These are phyloP conservation scores for chimpanzee (Pan troglodytes) DNA, from an alignment of 2,113 vertebrate genomes.

Conservation along the genomic window NHGRI_mPanTro3-v2.1_pri NC_072402.2:49383001-49383500, in stretches of 20 bases:
- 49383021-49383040: constrained; percentile 44
- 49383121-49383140: no score
- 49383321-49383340: constrained; percentile 72
- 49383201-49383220: neutral
- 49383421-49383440: constrained; percentile 84
- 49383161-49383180: constrained; percentile 39
- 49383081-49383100: constrained; percentile 42
- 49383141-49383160: neutral
- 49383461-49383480: constrained; percentile 15
- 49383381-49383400: constrained; percentile 97
- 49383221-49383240: constrained; percentile 43
- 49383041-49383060: constrained; percentile 57
- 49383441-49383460: constrained; percentile 51
- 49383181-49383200: constrained; percentile 39
- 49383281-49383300: constrained; percentile 52
- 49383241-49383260: constrained; percentile 38
- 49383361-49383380: constrained; percentile 98
- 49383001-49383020: constrained; percentile 57
- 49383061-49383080: constrained; percentile 45
- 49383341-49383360: constrained; percentile 91
- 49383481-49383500: constrained; percentile 35
- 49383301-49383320: neutral
- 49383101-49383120: constrained; percentile 18
- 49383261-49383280: constrained; percentile 54
- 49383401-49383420: constrained; percentile 98